phyloP scores from a whole-genome alignment of 2,888 invertebrate genomes.

The Nudaria mundana region DNA sequence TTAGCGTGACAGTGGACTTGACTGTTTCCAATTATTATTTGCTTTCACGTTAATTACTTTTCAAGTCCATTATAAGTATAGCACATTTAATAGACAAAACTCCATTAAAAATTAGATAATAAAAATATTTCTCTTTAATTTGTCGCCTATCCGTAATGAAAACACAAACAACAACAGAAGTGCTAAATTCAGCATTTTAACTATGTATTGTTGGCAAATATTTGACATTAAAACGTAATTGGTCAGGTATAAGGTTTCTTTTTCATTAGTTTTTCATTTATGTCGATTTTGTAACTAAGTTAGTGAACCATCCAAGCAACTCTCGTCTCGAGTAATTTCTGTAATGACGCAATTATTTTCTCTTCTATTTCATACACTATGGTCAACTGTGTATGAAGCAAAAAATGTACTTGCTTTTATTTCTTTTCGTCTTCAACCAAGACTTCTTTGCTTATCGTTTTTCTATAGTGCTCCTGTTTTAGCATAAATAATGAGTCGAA shows the following conservation, averaged over 20 bases:
- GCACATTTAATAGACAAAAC: too few species aligned
- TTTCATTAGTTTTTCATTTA: slow-evolving; percentile 20
- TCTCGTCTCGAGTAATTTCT: slow-evolving; percentile 50
- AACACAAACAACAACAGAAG: slow-evolving; percentile 45
- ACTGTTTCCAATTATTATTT: too few species aligned
- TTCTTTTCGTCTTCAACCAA: slow-evolving; percentile 29
- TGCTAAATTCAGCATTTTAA: slow-evolving; percentile 46
- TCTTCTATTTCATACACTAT: slow-evolving; percentile 47
- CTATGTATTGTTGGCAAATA: slow-evolving; percentile 29
- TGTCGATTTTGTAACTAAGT: slow-evolving; percentile 44
- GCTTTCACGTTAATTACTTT: too few species aligned
- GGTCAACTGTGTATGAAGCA: slow-evolving; percentile 48
- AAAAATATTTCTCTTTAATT: not conserved
- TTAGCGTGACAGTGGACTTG: too few species aligned
- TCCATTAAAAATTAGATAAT: too few species aligned
- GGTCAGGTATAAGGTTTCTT: slow-evolving; percentile 23
- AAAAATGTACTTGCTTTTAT: slow-evolving; percentile 50
- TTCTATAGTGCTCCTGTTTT: slow-evolving; percentile 25
- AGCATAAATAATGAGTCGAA: too few species aligned
- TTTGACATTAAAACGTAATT: slow-evolving; percentile 35
- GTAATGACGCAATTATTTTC: slow-evolving; percentile 65
- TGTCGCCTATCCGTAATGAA: slow-evolving; percentile 20
- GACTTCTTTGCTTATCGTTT: slow-evolving; percentile 35
- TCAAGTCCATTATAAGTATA: too few species aligned
- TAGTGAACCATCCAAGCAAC: slow-evolving; percentile 41